These are phyloP conservation scores for Drosophila neocordata DNA, from an alignment of 1,140 invertebrate genomes.

Conservation along the genomic window DNA sequence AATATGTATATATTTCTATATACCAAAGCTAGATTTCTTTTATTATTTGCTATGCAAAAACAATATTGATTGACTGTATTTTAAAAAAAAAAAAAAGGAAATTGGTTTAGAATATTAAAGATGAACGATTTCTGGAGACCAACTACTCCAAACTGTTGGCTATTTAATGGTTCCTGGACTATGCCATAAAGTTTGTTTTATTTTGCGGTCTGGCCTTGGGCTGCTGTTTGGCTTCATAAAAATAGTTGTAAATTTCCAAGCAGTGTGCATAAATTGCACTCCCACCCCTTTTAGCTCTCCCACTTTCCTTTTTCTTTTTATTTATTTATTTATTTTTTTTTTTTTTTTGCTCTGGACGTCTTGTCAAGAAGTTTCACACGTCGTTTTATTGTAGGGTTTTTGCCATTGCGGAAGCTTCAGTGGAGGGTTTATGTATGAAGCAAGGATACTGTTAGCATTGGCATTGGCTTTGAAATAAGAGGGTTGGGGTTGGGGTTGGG, in stretches of 20 bases:
- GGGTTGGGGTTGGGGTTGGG: no score
- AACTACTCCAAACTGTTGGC: not conserved
- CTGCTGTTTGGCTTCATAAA: constrained; percentile 70
- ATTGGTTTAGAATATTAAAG: not conserved
- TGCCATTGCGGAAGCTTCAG: constrained; percentile 15
- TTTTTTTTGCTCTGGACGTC: not conserved
- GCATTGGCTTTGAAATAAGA: no score
- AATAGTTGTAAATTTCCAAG: constrained; percentile 74
- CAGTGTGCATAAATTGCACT: constrained; percentile 68
- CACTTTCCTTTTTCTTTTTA: no score
- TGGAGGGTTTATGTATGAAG: not conserved
- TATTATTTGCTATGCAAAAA: not conserved
- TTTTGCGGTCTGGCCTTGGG: constrained; percentile 36
- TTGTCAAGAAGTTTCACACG: constrained; percentile 66
- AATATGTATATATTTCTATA: no score
- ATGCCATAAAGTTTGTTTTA: constrained; percentile 56
- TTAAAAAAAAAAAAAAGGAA: no score
- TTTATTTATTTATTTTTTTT: no score
- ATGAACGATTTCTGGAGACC: not conserved
- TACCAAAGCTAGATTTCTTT: no score
- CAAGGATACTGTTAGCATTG: no score
- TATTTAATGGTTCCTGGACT: not conserved
- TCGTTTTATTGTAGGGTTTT: constrained; percentile 54
- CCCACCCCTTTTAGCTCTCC: no score
- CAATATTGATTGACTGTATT: not conserved